A percentile compares a stretch with the other conserved stretches of the same genome.
These are phyloP conservation scores for Etheostoma cragini DNA, from an alignment of 2,113 vertebrate genomes.

Conservation along the genomic window DNA sequence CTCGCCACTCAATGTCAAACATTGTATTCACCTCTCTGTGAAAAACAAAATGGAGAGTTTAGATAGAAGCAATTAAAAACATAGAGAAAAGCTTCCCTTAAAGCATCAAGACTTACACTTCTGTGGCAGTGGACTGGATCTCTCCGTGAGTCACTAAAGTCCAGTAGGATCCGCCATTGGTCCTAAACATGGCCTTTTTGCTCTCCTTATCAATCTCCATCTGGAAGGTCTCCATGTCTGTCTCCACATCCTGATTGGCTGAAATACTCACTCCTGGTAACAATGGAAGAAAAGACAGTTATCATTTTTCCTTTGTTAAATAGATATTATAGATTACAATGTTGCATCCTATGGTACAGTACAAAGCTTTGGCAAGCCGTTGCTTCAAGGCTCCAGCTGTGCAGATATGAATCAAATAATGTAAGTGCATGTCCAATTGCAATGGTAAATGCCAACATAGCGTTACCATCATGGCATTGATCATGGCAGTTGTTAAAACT, in stretches of 20 bases:
- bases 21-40: constrained; percentile 90
- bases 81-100: background rate
- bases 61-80: background rate
- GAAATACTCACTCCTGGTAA: constrained; percentile 92
- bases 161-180: constrained; percentile 93
- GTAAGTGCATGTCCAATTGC: background rate
- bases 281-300: constrained; percentile 12
- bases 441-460: background rate
- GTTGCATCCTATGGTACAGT: background rate
- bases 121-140: constrained; percentile 92
- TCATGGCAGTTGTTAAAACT: background rate
- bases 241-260: constrained; percentile 95
- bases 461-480: background rate
- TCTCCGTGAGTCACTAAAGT: constrained; percentile 93
- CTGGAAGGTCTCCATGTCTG: constrained; percentile 95
- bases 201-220: constrained; percentile 94
- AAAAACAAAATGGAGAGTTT: background rate
- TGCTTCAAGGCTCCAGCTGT: background rate
- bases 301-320: constrained; percentile 6
- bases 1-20: constrained; percentile 96
- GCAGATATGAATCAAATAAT: background rate
- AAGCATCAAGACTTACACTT: constrained; percentile 85
- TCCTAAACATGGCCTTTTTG: constrained; percentile 93
- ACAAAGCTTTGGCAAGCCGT: background rate
- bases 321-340: background rate